Percentiles rank a stretch among this genome's conserved stretches.
phyloP scores from a whole-genome alignment of 2,113 vertebrate genomes.

The Odobenus rosmarus region DNA sequence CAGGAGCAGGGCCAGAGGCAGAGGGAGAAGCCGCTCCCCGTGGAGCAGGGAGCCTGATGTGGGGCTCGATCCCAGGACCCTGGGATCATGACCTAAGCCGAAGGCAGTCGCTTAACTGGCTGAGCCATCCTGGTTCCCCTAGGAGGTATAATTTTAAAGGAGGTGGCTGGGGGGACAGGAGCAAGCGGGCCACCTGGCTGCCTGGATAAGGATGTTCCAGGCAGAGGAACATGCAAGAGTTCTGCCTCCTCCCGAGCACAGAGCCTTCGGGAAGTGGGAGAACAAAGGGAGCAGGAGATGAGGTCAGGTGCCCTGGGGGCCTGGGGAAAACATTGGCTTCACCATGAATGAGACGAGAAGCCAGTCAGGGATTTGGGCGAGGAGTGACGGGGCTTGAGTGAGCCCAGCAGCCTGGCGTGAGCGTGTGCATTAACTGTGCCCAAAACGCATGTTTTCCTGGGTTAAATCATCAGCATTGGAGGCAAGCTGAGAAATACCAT shows the following conservation, averaged over 20 bases:
- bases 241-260: rapidly evolving
- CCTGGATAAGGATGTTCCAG: not conserved
- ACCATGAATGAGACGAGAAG: not conserved
- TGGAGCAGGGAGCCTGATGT: no score
- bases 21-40: no score
- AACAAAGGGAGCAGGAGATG: not conserved
- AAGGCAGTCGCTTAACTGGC: no score
- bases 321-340: not conserved
- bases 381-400: not conserved
- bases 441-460: not conserved
- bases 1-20: no score
- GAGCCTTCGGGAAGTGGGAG: not conserved
- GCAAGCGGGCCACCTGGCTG: not conserved
- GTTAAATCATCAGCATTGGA: not conserved
- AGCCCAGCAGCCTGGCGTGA: not conserved
- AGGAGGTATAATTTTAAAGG: not conserved
- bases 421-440: no score
- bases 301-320: not conserved
- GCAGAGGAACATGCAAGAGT: rapidly evolving
- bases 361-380: not conserved
- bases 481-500: not conserved
- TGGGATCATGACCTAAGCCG: no score
- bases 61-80: no score
- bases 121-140: no score
- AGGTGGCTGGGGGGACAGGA: rapidly evolving